phyloP scores from a whole-genome alignment of 2,888 invertebrate genomes.

The Lottia scabra region DNA sequence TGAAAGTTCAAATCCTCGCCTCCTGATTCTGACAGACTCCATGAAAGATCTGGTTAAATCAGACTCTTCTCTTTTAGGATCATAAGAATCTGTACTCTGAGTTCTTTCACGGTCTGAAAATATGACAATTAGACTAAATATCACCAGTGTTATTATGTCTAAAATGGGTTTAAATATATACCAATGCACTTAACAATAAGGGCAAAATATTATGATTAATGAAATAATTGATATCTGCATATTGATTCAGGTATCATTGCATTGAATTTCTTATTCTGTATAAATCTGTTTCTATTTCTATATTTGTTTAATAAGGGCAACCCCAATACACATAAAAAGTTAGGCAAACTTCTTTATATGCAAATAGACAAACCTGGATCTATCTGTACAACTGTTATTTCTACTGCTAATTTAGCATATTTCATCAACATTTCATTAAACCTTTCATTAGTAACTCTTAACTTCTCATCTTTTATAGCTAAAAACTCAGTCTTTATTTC shows the following conservation, averaged over 20 bases:
- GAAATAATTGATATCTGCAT: too few relatives aligned
- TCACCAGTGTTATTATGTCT: too few relatives aligned
- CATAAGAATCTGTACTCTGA: slow-evolving; percentile 24
- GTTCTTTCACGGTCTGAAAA: slow-evolving; percentile 37
- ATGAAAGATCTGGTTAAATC: slow-evolving; percentile 15
- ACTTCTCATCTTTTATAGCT: slow-evolving; percentile 33
- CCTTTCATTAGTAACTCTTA: slow-evolving; percentile 41
- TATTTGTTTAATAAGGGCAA: too few relatives aligned
- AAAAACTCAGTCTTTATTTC: slow-evolving; percentile 48
- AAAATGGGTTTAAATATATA: too few relatives aligned
- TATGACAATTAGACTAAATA: not conserved
- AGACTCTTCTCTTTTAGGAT: slow-evolving; percentile 23
- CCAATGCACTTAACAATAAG: too few relatives aligned
- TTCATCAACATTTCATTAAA: slow-evolving; percentile 58
- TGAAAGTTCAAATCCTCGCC: slow-evolving; percentile 39
- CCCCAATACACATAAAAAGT: too few relatives aligned
- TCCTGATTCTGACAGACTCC: slow-evolving; percentile 25
- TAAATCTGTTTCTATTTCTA: too few relatives aligned
- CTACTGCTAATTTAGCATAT: slow-evolving; percentile 64
- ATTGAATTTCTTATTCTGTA: too few relatives aligned
- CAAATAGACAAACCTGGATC: slow-evolving; percentile 23
- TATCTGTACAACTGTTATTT: slow-evolving; percentile 55
- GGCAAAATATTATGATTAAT: too few relatives aligned
- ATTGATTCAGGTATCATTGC: too few relatives aligned
- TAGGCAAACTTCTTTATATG: too few relatives aligned